Evolutionary conservation across 2,888 invertebrate genomes (phyloP).

Genomic region (Anthophora plumipes): DNA sequence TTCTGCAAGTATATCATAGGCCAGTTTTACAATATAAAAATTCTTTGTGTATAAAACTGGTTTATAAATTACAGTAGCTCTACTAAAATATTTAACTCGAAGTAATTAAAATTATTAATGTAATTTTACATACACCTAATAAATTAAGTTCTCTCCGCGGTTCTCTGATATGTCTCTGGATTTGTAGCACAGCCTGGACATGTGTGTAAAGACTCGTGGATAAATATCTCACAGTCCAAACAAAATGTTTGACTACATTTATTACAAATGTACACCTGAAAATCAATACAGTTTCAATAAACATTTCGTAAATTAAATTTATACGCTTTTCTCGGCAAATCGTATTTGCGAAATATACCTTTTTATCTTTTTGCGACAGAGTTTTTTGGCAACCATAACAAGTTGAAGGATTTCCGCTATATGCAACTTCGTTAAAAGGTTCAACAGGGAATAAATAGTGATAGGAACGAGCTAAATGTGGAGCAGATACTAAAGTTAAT

Average conservation of each 20-base stretch:
- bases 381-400: constrained; percentile 92
- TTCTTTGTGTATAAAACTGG: constrained; percentile 15
- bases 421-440: constrained; percentile 90
- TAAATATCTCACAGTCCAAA: constrained; percentile 97
- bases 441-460: constrained; percentile 98
- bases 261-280: constrained; percentile 92
- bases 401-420: constrained; percentile 86
- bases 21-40: constrained; percentile 12
- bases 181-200: constrained; percentile 98
- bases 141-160: constrained; percentile 56
- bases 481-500: constrained; percentile 97
- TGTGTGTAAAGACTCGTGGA: constrained; percentile 96
- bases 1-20: neutral
- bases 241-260: constrained; percentile 94
- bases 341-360: constrained; percentile 84
- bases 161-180: constrained; percentile 82
- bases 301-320: constrained; percentile 55
- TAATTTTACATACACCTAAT: constrained; percentile 44
- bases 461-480: constrained; percentile 98
- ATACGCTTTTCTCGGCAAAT: neutral
- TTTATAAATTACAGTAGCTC: constrained; percentile 6
- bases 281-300: constrained; percentile 67
- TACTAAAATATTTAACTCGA: constrained; percentile 26
- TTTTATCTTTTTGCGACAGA: constrained; percentile 90
- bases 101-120: constrained; percentile 28